Base-by-base conservation (phyloP, 2,797 vertebrate species). In the Perodicticus potto region DNA sequence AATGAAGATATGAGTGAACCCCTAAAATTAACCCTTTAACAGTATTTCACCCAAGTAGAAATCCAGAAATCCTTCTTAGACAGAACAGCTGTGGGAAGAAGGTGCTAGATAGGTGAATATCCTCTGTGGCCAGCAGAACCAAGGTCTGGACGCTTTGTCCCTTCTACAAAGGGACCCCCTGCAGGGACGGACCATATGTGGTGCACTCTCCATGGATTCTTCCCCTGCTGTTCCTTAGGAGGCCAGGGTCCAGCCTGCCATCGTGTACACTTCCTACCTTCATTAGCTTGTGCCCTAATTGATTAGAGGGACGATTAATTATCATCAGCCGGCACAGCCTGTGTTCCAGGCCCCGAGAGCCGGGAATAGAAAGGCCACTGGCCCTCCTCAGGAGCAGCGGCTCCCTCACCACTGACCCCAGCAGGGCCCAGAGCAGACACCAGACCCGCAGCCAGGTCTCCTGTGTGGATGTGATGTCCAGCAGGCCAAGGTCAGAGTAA, bases 231-330 rank as follows among this genome's bases (percentile, higher is more conserved):
- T 37, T 23, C 43, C 53, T 84, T 40, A 93, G 59, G 49, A 61
- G 37, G 89, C 69, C 40, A 0, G 55, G 1, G 0, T 61, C 74
- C 61, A 70, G 82, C 93, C 89, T 6, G 13, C 0, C 22, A 77
- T n/a, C 4, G 8, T 0, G 43, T 32, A 11, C 77, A 53, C 73
- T 1, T 1, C 37, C 37, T 25, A 12, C 67, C 53, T 45, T 14
- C 90, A 22, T 43, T 82, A 74, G 67, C 2, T 5, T 0, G 12
- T 3, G 7, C 49, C 45, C 34, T 95, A 85, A 90, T 80, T 83
- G 93, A 92, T 78, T 96, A 90, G 93, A 13, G 49, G 72, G 81
- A 82, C 70, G 91, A 95, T 80, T 59, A 92, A 95, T 94, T 5
- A 55, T 45, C 27, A 5, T 53, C 49, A 78, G 87, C 45, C 1